These are phyloP conservation scores for Podarcis lilfordi DNA, from an alignment of 2,797 vertebrate genomes.

Conservation along the genomic window DNA sequence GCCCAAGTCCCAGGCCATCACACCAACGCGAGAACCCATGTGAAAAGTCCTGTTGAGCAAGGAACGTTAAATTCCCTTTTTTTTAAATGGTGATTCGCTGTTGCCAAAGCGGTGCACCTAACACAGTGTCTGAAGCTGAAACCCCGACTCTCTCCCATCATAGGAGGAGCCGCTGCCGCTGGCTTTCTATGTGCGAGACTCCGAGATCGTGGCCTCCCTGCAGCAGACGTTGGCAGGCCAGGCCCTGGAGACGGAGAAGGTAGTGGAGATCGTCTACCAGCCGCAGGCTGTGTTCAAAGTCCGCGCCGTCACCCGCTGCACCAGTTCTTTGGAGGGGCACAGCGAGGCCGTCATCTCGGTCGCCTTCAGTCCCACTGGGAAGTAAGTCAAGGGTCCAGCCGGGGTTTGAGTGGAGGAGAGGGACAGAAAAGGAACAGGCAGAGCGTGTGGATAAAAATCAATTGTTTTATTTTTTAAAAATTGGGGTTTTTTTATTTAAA, in stretches of 20 bases:
- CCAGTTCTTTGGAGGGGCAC: constrained; percentile 96
- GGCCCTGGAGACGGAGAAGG: constrained; percentile 89
- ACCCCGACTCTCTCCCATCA: neutral
- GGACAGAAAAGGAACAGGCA: no score
- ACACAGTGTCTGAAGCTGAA: no score
- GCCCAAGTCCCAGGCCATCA: no score
- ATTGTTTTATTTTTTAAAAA: no score
- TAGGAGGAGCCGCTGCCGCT: constrained; percentile 93
- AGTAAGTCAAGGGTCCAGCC: constrained; percentile 80
- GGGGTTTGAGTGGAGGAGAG: no score
- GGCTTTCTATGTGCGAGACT: constrained; percentile 91
- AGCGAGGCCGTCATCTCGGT: constrained; percentile 95
- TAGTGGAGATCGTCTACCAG: constrained; percentile 94
- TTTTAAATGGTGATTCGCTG: neutral
- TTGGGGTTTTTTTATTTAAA: no score
- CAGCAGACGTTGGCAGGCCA: constrained; percentile 84
- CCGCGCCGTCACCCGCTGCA: constrained; percentile 93
- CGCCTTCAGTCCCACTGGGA: constrained; percentile 96
- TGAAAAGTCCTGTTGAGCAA: no score
- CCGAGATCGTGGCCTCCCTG: constrained; percentile 89
- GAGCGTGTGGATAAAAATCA: no score
- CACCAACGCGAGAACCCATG: no score
- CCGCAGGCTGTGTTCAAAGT: constrained; percentile 96
- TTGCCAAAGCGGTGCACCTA: no score
- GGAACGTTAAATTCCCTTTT: no score